A percentile compares a stretch with the other conserved stretches of the same genome.
These are phyloP conservation scores for Clunio marinus DNA, from an alignment of 2,888 invertebrate genomes.

Conservation along the genomic window DNA sequence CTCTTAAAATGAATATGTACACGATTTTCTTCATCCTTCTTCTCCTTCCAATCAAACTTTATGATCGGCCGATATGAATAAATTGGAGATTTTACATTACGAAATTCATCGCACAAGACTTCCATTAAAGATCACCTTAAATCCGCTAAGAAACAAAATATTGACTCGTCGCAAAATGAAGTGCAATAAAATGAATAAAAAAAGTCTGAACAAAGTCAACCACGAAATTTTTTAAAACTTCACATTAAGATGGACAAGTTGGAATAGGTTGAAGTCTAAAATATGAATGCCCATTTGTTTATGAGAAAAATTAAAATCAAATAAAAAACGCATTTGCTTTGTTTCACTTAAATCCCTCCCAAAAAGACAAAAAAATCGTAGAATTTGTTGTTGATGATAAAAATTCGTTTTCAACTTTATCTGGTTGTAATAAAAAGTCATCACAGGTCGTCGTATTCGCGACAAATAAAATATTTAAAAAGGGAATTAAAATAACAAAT, in stretches of 20 bases:
- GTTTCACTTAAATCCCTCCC: too few species aligned
- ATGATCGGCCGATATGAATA: not conserved
- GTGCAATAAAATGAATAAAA: conserved; percentile 2
- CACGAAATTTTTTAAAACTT: not conserved
- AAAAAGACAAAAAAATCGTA: too few species aligned
- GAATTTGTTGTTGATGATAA: too few species aligned
- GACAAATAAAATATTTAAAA: conserved; percentile 1
- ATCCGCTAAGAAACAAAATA: not conserved
- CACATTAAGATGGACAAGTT: not conserved
- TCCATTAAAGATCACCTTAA: conserved; percentile 4
- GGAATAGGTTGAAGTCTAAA: not conserved
- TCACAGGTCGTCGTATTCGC: not conserved
- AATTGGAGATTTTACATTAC: too few species aligned
- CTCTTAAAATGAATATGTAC: not conserved
- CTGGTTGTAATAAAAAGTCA: too few species aligned
- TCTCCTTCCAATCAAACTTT: not conserved
- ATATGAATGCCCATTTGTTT: not conserved
- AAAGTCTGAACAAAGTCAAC: not conserved
- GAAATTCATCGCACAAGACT: not conserved
- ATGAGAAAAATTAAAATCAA: conserved; percentile 8
- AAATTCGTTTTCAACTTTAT: too few species aligned
- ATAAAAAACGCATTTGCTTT: too few species aligned
- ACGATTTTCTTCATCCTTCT: not conserved
- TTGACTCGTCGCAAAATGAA: too few species aligned
- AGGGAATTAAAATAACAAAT: conserved; percentile 27